Evolutionary conservation across 2,113 vertebrate genomes (phyloP).

Genomic region (Stictonetta naevosa): DNA sequence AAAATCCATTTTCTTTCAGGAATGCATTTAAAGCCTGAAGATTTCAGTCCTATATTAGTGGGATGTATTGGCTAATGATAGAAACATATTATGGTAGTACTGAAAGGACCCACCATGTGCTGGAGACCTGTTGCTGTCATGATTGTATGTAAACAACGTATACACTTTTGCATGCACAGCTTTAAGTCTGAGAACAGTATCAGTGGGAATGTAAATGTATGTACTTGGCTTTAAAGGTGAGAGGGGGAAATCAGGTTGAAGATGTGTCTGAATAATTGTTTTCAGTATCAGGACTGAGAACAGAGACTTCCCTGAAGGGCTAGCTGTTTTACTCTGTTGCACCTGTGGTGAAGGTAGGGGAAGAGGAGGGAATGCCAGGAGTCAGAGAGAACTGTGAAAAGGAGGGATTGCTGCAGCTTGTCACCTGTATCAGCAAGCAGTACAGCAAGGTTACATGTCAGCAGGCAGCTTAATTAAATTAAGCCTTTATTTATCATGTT

Average conservation of each 20-base stretch:
- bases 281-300: neutral
- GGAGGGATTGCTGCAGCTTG: neutral
- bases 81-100: too few species aligned
- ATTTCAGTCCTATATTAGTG: neutral
- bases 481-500: neutral
- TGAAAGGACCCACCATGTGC: accelerated
- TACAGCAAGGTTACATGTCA: accelerated
- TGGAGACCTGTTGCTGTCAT: neutral
- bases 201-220: neutral
- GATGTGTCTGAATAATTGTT: neutral
- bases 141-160: neutral
- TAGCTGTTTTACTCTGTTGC: neutral
- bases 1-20: neutral
- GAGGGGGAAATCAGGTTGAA: neutral
- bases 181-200: neutral
- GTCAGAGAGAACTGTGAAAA: neutral
- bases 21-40: neutral
- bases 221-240: neutral
- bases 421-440: neutral
- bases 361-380: accelerated
- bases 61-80: neutral
- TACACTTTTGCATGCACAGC: neutral
- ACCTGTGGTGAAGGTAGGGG: neutral
- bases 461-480: neutral
- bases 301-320: neutral